phyloP scores from a whole-genome alignment of 2,113 vertebrate genomes.

The Chrysemys picta region DNA sequence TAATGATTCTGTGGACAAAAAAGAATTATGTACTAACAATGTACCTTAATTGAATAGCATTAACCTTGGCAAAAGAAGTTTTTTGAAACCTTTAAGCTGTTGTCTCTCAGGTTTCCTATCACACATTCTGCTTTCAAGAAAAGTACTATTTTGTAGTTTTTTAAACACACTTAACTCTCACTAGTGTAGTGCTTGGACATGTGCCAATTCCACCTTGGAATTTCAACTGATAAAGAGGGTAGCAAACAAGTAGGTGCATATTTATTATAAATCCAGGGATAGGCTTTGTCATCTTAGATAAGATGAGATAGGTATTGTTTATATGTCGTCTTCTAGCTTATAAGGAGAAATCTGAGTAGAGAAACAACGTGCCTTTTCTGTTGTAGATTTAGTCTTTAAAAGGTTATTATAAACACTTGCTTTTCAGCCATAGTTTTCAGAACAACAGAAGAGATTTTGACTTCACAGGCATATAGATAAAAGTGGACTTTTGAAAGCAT shows the following conservation, averaged over 20 bases:
- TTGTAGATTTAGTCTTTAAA: background rate
- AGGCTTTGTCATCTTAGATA: slow-evolving; percentile 72
- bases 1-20: slow-evolving; percentile 57
- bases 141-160: slow-evolving; percentile 46
- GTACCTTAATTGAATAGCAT: slow-evolving; percentile 48
- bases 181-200: slow-evolving; percentile 61
- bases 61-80: slow-evolving; percentile 47
- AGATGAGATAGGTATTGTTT: slow-evolving; percentile 59
- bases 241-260: slow-evolving; percentile 69
- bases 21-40: slow-evolving; percentile 62
- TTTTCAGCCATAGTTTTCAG: slow-evolving; percentile 27
- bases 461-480: background rate
- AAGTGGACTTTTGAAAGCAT: background rate
- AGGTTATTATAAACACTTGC: slow-evolving; percentile 1
- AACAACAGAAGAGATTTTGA: background rate
- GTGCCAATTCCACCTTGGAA: slow-evolving; percentile 71
- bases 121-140: slow-evolving; percentile 48
- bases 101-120: slow-evolving; percentile 40
- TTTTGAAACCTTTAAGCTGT: slow-evolving; percentile 54
- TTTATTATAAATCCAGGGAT: slow-evolving; percentile 72
- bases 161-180: slow-evolving; percentile 62
- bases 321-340: slow-evolving; percentile 39
- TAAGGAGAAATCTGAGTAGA: slow-evolving; percentile 36
- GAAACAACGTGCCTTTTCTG: background rate
- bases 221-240: slow-evolving; percentile 73